Evolutionary conservation across 1,140 invertebrate genomes (phyloP).

Genomic region (Drosophila oshimai): DNA sequence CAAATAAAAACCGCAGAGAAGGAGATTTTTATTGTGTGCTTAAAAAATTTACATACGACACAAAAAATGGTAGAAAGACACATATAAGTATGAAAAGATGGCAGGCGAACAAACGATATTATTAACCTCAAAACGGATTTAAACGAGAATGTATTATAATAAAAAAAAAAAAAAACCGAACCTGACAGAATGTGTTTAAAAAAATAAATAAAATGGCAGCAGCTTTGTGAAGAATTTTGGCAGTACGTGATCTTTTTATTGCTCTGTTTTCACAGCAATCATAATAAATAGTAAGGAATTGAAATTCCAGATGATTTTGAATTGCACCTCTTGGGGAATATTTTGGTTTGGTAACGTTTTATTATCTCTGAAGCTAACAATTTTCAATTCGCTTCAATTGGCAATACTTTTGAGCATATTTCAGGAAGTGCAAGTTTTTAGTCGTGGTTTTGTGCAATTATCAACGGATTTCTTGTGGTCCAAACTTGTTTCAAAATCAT

Average conservation of each 20-base stretch:
- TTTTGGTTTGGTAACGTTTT: neutral
- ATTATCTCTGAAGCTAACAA: neutral
- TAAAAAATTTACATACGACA: conserved; percentile 65
- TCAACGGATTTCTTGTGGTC: neutral
- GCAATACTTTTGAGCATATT: neutral
- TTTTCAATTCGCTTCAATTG: neutral
- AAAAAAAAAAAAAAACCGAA: conserved; percentile 3
- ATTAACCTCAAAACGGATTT: conserved; percentile 52
- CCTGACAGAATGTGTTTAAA: conserved; percentile 10
- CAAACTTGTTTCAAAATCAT: neutral
- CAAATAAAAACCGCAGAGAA: conserved; percentile 20
- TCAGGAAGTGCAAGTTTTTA: neutral
- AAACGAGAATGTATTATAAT: conserved; percentile 19
- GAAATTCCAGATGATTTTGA: neutral
- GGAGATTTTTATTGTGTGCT: conserved; percentile 33
- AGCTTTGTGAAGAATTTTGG: neutral
- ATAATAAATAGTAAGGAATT: neutral
- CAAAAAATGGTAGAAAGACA: conserved; percentile 39
- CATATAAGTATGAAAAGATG: conserved; percentile 13
- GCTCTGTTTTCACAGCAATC: neutral
- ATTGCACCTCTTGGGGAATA: neutral
- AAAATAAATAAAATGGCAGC: conserved; percentile 5
- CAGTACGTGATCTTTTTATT: conserved; percentile 2
- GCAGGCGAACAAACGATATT: conserved; percentile 53
- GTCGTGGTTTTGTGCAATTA: neutral